phyloP scores from a whole-genome alignment of 2,888 invertebrate genomes.

The Eupithecia subfuscata region DNA sequence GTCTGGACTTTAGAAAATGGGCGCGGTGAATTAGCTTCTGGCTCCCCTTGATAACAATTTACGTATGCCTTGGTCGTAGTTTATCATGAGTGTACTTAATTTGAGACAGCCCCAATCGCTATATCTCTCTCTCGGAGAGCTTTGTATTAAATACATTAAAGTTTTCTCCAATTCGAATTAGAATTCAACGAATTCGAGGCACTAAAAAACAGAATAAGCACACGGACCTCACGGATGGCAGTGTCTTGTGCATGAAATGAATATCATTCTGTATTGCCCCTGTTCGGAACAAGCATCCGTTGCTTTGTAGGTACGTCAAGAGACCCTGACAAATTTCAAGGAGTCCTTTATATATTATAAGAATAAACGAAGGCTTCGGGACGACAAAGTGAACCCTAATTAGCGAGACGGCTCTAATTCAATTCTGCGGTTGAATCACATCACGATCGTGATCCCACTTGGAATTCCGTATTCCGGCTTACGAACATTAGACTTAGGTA shows the following conservation, averaged over 20 bases:
- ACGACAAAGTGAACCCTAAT: conserved; percentile 33
- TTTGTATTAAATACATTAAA: not conserved
- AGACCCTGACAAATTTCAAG: conserved; percentile 5
- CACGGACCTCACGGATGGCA: not conserved
- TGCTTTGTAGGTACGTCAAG: not conserved
- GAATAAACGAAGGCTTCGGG: conserved; percentile 25
- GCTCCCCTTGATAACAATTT: not conserved
- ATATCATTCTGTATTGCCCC: no score
- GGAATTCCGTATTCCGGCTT: conserved; percentile 12
- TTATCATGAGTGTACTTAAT: not conserved
- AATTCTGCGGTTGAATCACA: conserved; percentile 34
- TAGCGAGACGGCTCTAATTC: conserved; percentile 37
- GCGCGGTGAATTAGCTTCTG: no score
- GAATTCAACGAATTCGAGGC: not conserved
- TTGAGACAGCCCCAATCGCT: not conserved
- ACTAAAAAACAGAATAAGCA: not conserved
- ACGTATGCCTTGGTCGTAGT: not conserved
- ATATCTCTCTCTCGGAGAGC: not conserved
- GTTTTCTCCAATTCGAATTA: not conserved
- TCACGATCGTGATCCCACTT: conserved; percentile 27
- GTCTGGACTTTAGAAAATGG: not conserved
- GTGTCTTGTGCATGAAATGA: not conserved
- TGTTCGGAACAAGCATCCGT: not conserved
- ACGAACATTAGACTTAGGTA: not conserved
- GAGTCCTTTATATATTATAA: conserved; percentile 4